A percentile compares a stretch with the other conserved stretches of the same genome.
Evolutionary conservation across 2,113 vertebrate genomes (phyloP).

Genomic region (Osmerus mordax): DNA sequence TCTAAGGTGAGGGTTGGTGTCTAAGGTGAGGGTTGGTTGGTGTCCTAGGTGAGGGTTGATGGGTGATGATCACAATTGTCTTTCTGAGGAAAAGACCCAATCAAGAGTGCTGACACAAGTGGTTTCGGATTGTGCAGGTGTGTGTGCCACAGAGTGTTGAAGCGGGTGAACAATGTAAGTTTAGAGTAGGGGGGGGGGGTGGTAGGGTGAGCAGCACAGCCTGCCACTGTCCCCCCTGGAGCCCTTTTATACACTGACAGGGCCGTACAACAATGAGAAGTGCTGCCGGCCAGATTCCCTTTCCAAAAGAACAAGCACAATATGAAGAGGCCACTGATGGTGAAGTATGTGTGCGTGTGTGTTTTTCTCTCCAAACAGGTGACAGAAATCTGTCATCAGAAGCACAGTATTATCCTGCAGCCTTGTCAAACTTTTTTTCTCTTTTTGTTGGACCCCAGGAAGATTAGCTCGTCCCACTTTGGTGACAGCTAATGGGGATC

Average conservation of each 20-base stretch:
- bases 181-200: slow-evolving; percentile 27
- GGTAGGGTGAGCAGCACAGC: slow-evolving; percentile 20
- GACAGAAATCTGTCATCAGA: not conserved
- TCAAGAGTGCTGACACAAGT: slow-evolving; percentile 48
- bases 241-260: slow-evolving; percentile 53
- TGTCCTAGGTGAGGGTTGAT: too few species aligned
- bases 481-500: too few species aligned
- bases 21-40: too few species aligned
- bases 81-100: slow-evolving; percentile 3
- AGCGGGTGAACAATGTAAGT: slow-evolving; percentile 46
- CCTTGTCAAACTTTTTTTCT: too few species aligned
- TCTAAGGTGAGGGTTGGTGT: too few species aligned
- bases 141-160: slow-evolving; percentile 18
- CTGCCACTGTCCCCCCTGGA: slow-evolving; percentile 58
- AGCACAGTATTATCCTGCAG: too few species aligned
- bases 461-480: too few species aligned
- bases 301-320: slow-evolving; percentile 68
- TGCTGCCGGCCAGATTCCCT: slow-evolving; percentile 71
- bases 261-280: slow-evolving; percentile 69
- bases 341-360: slow-evolving; percentile 10
- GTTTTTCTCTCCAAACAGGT: slow-evolving; percentile 14
- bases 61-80: too few species aligned
- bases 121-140: slow-evolving; percentile 51
- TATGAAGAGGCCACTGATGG: slow-evolving; percentile 47
- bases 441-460: too few species aligned